Evolutionary conservation across 2,888 invertebrate genomes (phyloP), one percentile per base, ranked within the genome.

Genomic region (Tachina fera): DNA sequence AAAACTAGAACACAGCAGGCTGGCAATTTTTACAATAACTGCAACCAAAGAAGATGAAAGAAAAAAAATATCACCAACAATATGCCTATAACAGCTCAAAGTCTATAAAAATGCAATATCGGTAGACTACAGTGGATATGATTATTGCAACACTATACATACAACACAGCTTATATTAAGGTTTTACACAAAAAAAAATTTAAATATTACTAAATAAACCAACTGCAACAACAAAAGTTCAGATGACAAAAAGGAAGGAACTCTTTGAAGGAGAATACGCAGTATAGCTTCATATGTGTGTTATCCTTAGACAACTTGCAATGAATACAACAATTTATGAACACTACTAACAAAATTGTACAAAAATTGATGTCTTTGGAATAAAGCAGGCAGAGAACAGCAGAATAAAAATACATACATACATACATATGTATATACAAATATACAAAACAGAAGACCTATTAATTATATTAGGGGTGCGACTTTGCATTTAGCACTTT

Each of bases 1-100:
- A 89, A 89, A 90, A 90, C 90, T 90, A 89, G 90, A 90, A 90
- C 90, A 90, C 90, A 90, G 91, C 90, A 90, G 91, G 90, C 90
- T 90, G 90, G 90, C 91, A 90, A 89, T 89, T 90, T 78, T 68
- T 56, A 45, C 65, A 72, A 67, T 51, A 65, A 22, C 39, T 74
- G 51, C 58, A 58, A 19, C 16, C 43, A 47, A 63, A 51, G 9
- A 19, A 56, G 72, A 63, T 14, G 22, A 45, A n/a, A 31, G 31
- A 31, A 58, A 49, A 31, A 49, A 31, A 71, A 80, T n/a, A 63
- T 63, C 41, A 10, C 13, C 16, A 71, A 83, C 75, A 71, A 67
- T 76, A 83, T 83, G 86, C 86, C 86, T 83, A 75, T 79, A 82
- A 82, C 75, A 86, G 82, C 74, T 78, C 58, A 78, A 85, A 85